Evolutionary conservation across 1,140 invertebrate species (phyloP), one percentile per base, ranked within the genome.

Genomic region (Ctenoplectra terminalis): DNA sequence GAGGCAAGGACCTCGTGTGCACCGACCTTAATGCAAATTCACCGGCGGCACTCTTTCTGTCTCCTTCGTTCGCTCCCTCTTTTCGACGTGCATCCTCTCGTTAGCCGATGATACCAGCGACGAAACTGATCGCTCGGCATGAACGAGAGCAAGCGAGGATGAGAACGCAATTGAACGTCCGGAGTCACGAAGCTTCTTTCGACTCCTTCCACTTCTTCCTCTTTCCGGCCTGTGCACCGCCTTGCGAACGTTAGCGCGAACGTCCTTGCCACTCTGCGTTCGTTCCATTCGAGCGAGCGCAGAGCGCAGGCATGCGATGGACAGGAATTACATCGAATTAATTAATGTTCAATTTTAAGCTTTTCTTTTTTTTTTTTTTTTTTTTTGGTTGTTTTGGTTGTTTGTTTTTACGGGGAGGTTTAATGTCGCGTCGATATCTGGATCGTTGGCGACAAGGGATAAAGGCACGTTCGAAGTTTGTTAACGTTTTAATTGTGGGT

Each of bases 21-120:
- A 52, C 76, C 83, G 77, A 85, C 69, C 80, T 88, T 84, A 88
- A 89, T 89, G 89, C 88, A 89, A 89, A 89, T 89, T 81, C 85
- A 81, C 83, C 71, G 77, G 75, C 78, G 76, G 74, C 69, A 66
- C 17, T 66, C 69, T 60, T 56, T 58, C 71, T 56, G 23, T 37
- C 67, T n/a, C 58, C 31, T 63, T 54, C 66, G 46, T 56, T 60
- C 34, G 15, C 69, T 29, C 46, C 40, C 52, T 20, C 31, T n/a
- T 46, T 15, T 8, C 40, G 50, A 1, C 31, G 26, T n/a, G 67
- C 34, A 63, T 83, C 74, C 63, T 54, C 61, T 69, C 50, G 77
- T 81, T 66, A 86, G 75, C 74, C 84, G 54, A 71, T 71, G 50
- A 74, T 58, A 76, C n/a, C n/a, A n/a, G n/a, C 70, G 88, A 82